Evolutionary conservation across 2,797 vertebrate genomes (phyloP).

Genomic region (Borostomias antarcticus): DNA sequence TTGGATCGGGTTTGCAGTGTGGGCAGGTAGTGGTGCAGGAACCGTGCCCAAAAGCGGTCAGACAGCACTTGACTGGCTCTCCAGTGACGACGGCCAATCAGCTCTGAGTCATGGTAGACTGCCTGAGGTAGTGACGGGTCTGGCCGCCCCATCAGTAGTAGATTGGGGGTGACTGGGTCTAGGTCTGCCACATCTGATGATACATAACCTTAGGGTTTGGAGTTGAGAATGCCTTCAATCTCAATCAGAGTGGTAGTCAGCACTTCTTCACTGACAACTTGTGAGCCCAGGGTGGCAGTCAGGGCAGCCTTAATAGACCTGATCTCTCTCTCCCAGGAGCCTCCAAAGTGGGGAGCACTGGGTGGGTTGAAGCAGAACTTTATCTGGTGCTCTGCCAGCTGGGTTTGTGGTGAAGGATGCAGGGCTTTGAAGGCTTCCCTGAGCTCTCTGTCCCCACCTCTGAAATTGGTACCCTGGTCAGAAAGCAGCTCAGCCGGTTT

Average conservation of each 20-base stretch:
- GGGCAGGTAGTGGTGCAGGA: not conserved
- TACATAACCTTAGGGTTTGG: not conserved
- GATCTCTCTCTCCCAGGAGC: no score
- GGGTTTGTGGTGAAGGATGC: not conserved
- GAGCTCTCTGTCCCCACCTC: not conserved
- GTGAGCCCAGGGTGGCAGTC: no score
- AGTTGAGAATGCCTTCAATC: constrained; percentile 7
- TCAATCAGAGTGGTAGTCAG: not conserved
- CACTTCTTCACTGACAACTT: no score
- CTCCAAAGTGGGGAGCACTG: not conserved
- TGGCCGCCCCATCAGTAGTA: constrained; percentile 8
- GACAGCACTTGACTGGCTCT: not conserved
- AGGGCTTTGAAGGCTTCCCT: not conserved
- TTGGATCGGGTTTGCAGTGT: no score
- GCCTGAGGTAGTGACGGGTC: constrained; percentile 2
- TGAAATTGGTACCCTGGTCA: constrained; percentile 10
- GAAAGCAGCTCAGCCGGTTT: constrained; percentile 3
- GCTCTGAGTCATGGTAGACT: not conserved
- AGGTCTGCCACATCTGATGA: constrained; percentile 7
- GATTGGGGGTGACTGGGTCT: constrained; percentile 9
- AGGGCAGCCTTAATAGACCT: no score
- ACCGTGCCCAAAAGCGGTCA: constrained; percentile 9
- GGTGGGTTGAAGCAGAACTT: not conserved
- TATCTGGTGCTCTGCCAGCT: not conserved
- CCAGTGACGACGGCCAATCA: not conserved